These are phyloP conservation scores for Sphaeridia pumilis DNA, from an alignment of 2,888 invertebrate genomes.

Conservation along the genomic window DNA sequence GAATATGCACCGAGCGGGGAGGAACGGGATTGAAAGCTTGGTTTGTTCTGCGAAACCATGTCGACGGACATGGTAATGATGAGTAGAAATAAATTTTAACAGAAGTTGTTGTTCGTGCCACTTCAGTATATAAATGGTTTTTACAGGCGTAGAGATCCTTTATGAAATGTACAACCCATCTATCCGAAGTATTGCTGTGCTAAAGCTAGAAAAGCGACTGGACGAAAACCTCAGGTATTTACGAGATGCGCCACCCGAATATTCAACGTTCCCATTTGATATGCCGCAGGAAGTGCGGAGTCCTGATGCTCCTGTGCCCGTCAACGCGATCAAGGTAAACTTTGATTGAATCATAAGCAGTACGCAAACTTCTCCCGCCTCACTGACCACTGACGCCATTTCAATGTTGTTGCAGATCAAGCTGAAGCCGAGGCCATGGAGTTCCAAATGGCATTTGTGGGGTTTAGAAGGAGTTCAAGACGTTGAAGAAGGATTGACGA, in stretches of 20 bases:
- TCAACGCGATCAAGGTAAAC: conserved; percentile 58
- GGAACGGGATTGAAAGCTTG: conserved; percentile 70
- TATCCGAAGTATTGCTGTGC: conserved; percentile 75
- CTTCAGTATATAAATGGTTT: neutral
- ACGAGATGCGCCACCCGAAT: conserved; percentile 78
- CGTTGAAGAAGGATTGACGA: conserved; percentile 37
- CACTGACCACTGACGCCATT: too few species aligned
- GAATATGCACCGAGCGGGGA: conserved; percentile 81
- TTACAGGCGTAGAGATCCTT: conserved; percentile 51
- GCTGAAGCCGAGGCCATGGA: conserved; percentile 64
- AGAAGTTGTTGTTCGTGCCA: too few species aligned
- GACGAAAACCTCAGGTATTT: conserved; percentile 82
- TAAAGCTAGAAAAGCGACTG: conserved; percentile 81
- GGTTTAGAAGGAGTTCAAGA: conserved; percentile 59
- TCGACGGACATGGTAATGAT: conserved; percentile 78
- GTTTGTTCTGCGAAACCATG: conserved; percentile 81
- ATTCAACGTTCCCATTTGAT: conserved; percentile 81
- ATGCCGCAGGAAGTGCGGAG: conserved; percentile 73
- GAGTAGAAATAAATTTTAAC: conserved; percentile 34
- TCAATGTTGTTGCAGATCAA: conserved; percentile 45
- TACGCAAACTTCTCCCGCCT: neutral
- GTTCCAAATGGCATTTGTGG: conserved; percentile 74
- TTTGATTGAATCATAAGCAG: neutral
- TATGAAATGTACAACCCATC: conserved; percentile 91
- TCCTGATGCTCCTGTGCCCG: conserved; percentile 63